Conservation (phyloP, 2,888 invertebrate species). For the Augiades crinisus region DNA sequence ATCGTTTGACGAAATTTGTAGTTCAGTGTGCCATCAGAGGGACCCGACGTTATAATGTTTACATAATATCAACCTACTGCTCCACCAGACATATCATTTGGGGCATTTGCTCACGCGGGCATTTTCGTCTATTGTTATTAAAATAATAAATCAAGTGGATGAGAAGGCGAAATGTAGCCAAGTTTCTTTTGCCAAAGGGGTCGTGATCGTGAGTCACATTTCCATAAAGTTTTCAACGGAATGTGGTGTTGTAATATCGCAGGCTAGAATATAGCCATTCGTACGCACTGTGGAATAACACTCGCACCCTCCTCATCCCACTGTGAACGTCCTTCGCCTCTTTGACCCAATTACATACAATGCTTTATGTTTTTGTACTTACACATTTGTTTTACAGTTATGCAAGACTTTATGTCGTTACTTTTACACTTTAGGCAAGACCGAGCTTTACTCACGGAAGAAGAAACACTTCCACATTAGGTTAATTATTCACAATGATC, state of each 20-base stretch:
- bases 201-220: constrained; percentile 54
- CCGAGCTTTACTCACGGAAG: no score
- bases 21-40: constrained; percentile 41
- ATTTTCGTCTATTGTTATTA: constrained; percentile 24
- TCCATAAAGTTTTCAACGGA: constrained; percentile 68
- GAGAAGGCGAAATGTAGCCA: constrained; percentile 49
- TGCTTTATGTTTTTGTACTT: constrained; percentile 17
- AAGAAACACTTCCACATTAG: no score
- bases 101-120: constrained; percentile 3
- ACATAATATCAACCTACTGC: constrained; percentile 14
- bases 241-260: constrained; percentile 68
- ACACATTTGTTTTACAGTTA: constrained; percentile 5
- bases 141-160: constrained; percentile 31
- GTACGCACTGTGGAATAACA: constrained; percentile 62
- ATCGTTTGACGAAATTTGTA: constrained; percentile 48
- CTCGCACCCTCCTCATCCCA: constrained; percentile 47
- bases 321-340: constrained; percentile 58
- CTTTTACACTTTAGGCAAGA: no score
- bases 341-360: constrained; percentile 64
- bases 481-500: no score
- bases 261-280: constrained; percentile 63
- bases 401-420: constrained; percentile 9
- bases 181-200: constrained; percentile 70
- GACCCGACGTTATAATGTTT: not conserved
- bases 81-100: not conserved